These are phyloP conservation scores for Eulemur macaco DNA, from an alignment of 2,113 vertebrate genomes.

Conservation along the genomic window DNA sequence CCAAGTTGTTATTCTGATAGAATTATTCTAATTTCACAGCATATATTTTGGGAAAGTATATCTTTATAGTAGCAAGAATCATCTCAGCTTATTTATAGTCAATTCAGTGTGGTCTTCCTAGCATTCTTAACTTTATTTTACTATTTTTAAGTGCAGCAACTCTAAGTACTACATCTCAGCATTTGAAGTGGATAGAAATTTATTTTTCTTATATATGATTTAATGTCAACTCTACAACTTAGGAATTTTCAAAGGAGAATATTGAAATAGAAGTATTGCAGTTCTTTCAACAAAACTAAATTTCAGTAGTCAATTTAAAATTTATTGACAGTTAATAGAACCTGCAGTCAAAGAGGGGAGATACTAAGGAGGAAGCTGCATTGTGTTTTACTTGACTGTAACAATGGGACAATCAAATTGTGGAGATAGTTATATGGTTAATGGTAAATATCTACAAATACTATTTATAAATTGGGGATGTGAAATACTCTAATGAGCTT, in stretches of 20 bases:
- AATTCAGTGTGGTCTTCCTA: conserved; percentile 40
- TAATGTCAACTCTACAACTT: neutral
- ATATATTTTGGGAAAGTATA: conserved; percentile 6
- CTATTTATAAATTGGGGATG: neutral
- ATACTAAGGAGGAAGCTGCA: neutral
- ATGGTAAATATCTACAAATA: neutral
- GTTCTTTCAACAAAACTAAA: neutral
- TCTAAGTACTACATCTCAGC: neutral
- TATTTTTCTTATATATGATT: neutral
- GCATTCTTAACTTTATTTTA: neutral
- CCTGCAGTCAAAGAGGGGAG: neutral
- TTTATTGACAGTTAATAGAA: neutral
- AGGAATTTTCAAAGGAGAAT: neutral
- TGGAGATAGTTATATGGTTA: neutral
- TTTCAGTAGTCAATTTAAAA: conserved; percentile 56
- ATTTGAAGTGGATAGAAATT: neutral
- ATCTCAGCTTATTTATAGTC: conserved; percentile 50
- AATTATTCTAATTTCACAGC: conserved; percentile 48
- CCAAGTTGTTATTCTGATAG: neutral
- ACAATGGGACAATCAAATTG: neutral
- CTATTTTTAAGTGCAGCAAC: conserved; percentile 57
- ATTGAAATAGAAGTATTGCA: neutral
- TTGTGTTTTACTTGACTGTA: neutral
- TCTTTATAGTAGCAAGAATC: conserved; percentile 53
- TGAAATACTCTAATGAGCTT: conserved; percentile 15